Base-by-base conservation (phyloP, 1,140 invertebrate genomes). In the Panonychus citri region DNA sequence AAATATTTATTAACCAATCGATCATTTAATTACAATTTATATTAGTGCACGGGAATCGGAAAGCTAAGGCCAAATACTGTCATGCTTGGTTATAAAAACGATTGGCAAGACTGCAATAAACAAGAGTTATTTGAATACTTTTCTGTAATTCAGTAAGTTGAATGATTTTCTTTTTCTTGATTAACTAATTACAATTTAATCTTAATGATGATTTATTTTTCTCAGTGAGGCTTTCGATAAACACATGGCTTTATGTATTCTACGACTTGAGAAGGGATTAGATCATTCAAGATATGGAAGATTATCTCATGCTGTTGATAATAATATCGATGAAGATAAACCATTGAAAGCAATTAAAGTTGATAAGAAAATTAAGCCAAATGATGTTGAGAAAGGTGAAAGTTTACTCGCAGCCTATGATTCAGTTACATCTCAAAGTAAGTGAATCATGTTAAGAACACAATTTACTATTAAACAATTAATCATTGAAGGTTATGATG, bases 61-160 rank as follows among this genome's bases (percentile, higher is more conserved):
- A 93, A 91, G 73, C 72, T 93, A 57, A 78, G 76, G 61, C 87
- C 88, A 0, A 93, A 93, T 65, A 85, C 91, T 58, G 66, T 93
- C 1, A 67, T 93, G 59, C 78, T 91, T 78, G 74, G 73, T 24
- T 75, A 66, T 59, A 73, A 72, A 58, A 55, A 56, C 19, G 64
- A 70, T 52, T 75, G 73, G 73, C 59, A 63, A 26, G 62, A 63
- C 12, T 62, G 64, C 28, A 56, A 65, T 13, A 57, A 57, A 19
- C 60, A 66, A 17, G 67, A 70, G 49, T 54, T 74, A 5, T 43
- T 65, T 3, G 68, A 71, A 51, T 75, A 74, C 58, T 70, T 72
- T 55, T 67, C 65, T 34, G 66, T 67, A 26, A 73, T 75, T 40
- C 68, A 70, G 65, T 73, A 75, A 65, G 72, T 75, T 7, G 76